phyloP scores from a whole-genome alignment of 2,888 invertebrate genomes.

The Chelonus formosanus region DNA sequence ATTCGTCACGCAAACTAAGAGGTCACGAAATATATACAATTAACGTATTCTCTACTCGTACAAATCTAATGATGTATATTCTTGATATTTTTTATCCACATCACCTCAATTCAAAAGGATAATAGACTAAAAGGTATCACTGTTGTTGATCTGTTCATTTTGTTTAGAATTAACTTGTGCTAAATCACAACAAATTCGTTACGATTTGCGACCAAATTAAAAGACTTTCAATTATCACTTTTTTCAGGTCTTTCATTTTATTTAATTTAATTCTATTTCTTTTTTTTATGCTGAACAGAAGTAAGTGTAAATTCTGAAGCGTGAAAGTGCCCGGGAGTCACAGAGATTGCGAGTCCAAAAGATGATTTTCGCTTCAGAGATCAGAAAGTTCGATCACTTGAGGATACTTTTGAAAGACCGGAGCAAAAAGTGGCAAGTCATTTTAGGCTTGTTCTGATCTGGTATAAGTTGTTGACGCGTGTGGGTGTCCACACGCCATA shows the following conservation, averaged over 20 bases:
- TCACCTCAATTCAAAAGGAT: neutral
- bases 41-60: slow-evolving; percentile 3
- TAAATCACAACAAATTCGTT: neutral
- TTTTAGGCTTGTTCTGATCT: slow-evolving; percentile 5
- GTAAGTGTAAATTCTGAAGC: slow-evolving; percentile 19
- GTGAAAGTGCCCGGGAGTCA: slow-evolving; percentile 28
- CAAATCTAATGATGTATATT: slow-evolving; percentile 1
- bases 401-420: neutral
- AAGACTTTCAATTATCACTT: slow-evolving; percentile 17
- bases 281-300: slow-evolving; percentile 6
- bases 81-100: neutral
- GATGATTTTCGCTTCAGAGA: neutral
- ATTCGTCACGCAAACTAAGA: slow-evolving; percentile 28
- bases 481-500: slow-evolving; percentile 27
- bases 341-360: neutral
- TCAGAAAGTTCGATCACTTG: neutral
- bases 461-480: neutral
- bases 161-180: too few species aligned
- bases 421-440: slow-evolving; percentile 17
- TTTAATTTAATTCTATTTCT: neutral
- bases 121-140: too few species aligned
- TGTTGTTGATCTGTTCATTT: too few species aligned
- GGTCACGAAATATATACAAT: slow-evolving; percentile 25
- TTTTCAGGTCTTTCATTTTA: neutral
- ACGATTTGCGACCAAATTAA: slow-evolving; percentile 5